Conservation (phyloP, 2,797 vertebrate genomes). For the Pangasius djambal region DNA sequence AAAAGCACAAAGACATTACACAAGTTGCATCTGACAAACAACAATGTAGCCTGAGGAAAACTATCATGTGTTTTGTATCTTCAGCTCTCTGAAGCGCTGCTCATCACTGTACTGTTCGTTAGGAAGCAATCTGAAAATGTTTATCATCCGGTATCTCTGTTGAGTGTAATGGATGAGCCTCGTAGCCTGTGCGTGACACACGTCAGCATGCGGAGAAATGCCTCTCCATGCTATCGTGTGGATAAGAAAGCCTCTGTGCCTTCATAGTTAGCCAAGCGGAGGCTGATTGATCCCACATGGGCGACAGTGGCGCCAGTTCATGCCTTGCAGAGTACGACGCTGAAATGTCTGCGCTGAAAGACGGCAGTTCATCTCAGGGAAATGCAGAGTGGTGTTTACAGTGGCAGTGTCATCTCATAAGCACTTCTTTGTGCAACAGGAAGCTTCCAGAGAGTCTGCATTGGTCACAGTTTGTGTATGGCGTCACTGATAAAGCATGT, state of each 20-base stretch:
- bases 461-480: neutral
- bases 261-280: constrained; percentile 17
- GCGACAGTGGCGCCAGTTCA: constrained; percentile 26
- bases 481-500: constrained; percentile 20
- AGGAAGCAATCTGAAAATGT: constrained; percentile 42
- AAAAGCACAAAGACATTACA: neutral
- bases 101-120: constrained; percentile 5
- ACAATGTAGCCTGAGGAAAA: neutral
- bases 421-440: constrained; percentile 12
- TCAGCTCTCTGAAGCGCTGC: constrained; percentile 25
- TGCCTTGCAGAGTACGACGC: neutral
- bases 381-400: constrained; percentile 16
- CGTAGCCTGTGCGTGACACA: constrained; percentile 32
- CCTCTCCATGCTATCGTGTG: constrained; percentile 38
- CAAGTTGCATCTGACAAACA: constrained; percentile 4
- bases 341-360: neutral
- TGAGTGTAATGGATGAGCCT: constrained; percentile 18
- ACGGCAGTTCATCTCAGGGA: neutral
- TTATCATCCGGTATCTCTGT: constrained; percentile 33
- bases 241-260: constrained; percentile 1
- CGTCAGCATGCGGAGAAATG: constrained; percentile 26
- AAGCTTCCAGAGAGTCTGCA: neutral
- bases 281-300: constrained; percentile 56
- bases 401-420: constrained; percentile 6
- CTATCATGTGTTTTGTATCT: constrained; percentile 42